phyloP scores from a whole-genome alignment of 2,113 vertebrate species.

The Acanthochromis polyacanthus region DNA sequence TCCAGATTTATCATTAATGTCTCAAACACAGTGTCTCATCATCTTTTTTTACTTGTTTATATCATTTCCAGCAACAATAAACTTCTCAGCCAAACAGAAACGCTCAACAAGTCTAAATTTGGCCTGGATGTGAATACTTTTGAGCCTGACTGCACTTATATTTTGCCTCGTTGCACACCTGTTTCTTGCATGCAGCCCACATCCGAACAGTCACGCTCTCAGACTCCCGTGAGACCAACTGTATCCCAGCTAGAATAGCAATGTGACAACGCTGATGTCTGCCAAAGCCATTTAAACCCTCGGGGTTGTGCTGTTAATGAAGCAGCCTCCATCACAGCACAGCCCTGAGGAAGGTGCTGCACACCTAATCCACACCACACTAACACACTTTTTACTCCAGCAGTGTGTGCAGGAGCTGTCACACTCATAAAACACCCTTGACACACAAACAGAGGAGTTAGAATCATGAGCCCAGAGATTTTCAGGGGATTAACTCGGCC shows the following conservation, averaged over 20 bases:
- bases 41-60: too few relatives aligned
- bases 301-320: conserved; percentile 69
- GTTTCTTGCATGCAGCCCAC: too few relatives aligned
- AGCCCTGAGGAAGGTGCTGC: conserved; percentile 61
- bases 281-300: conserved; percentile 70
- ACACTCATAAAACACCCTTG: background rate
- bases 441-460: conserved; percentile 34
- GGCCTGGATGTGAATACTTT: too few relatives aligned
- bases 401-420: too few relatives aligned
- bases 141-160: too few relatives aligned
- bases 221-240: conserved; percentile 50
- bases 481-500: conserved; percentile 23
- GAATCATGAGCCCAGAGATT: conserved; percentile 45
- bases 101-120: too few relatives aligned
- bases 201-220: conserved; percentile 5
- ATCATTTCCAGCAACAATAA: background rate
- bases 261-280: conserved; percentile 70
- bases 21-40: too few relatives aligned
- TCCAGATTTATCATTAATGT: too few relatives aligned
- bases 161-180: too few relatives aligned
- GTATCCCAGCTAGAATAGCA: conserved; percentile 58
- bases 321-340: conserved; percentile 68
- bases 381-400: background rate
- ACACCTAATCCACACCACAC: conserved; percentile 54
- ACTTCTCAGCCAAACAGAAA: too few relatives aligned